A percentile compares a stretch with the other conserved stretches of the same genome.
These are phyloP conservation scores for Ornithoptera priamus DNA, from an alignment of 2,888 invertebrate genomes.

Conservation along the genomic window DNA sequence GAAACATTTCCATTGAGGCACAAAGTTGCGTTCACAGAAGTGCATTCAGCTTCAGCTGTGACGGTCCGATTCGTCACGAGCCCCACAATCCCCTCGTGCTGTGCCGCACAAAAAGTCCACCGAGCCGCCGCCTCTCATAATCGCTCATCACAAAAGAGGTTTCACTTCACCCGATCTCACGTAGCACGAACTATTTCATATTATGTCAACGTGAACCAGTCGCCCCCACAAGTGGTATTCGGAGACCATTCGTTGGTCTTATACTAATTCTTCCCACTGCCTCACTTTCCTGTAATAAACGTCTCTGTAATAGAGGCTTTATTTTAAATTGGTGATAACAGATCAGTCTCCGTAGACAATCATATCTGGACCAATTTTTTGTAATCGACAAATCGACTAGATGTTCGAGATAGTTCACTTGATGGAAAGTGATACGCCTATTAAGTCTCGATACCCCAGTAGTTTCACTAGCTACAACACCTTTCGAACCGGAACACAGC, in stretches of 20 bases:
- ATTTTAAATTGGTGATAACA: no score
- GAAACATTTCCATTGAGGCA: slow-evolving; percentile 4
- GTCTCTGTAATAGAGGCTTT: no score
- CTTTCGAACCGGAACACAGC: no score
- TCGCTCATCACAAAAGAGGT: slow-evolving; percentile 68
- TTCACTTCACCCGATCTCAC: slow-evolving; percentile 73
- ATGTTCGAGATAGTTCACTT: no score
- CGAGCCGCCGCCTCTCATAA: slow-evolving; percentile 53
- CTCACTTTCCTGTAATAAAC: no score
- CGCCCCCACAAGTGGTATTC: slow-evolving; percentile 29
- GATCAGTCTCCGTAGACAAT: no score
- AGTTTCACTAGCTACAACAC: no score
- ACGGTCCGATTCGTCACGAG: slow-evolving; percentile 43
- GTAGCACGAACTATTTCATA: slow-evolving; percentile 70
- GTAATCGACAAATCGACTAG: no score
- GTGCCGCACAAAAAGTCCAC: slow-evolving; percentile 39
- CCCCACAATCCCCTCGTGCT: slow-evolving; percentile 43
- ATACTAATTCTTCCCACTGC: no score
- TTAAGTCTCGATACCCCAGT: no score
- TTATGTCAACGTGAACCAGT: slow-evolving; percentile 45
- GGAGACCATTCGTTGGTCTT: background rate
- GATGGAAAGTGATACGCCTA: no score
- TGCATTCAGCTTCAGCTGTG: slow-evolving; percentile 21
- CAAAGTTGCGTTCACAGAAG: slow-evolving; percentile 21
- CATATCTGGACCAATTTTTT: no score